Evolutionary conservation across 2,113 vertebrate species (phyloP).

Genomic region (Nothoprocta pentlandii): DNA sequence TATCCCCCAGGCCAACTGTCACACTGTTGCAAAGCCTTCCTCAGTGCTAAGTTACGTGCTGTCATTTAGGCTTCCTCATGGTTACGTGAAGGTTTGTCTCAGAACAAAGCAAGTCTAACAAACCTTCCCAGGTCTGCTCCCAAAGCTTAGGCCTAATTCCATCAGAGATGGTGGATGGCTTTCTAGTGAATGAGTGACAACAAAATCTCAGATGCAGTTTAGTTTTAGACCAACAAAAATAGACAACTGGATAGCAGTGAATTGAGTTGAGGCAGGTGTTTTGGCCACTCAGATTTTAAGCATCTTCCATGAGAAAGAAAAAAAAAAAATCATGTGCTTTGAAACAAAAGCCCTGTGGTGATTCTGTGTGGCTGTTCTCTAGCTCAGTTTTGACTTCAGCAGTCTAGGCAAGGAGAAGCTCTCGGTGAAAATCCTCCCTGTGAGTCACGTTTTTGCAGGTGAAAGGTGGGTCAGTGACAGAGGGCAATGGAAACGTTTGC

Average conservation of each 20-base stretch:
- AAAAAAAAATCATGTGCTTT: neutral
- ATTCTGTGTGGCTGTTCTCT: neutral
- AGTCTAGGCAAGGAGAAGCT: neutral
- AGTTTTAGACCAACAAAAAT: slow-evolving; percentile 7
- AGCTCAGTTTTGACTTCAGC: neutral
- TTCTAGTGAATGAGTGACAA: neutral
- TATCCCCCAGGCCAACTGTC: neutral
- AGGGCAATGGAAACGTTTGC: slow-evolving; percentile 21
- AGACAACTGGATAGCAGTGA: neutral
- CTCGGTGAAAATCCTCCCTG: neutral
- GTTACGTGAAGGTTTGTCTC: neutral
- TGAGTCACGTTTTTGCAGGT: neutral
- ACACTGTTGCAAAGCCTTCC: neutral
- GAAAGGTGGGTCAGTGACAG: slow-evolving; percentile 51
- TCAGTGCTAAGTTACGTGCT: neutral
- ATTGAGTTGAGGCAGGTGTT: neutral
- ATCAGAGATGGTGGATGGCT: neutral
- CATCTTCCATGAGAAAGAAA: neutral
- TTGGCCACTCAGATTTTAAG: neutral
- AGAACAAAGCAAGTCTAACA: neutral
- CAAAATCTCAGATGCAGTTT: neutral
- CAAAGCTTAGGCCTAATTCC: neutral
- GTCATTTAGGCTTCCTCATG: neutral
- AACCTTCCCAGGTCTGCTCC: neutral
- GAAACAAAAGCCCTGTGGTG: neutral